A percentile compares a stretch with the other conserved stretches of the same genome.
Conservation (phyloP, 2,113 vertebrate species). For the Probosciger aterrimus region DNA sequence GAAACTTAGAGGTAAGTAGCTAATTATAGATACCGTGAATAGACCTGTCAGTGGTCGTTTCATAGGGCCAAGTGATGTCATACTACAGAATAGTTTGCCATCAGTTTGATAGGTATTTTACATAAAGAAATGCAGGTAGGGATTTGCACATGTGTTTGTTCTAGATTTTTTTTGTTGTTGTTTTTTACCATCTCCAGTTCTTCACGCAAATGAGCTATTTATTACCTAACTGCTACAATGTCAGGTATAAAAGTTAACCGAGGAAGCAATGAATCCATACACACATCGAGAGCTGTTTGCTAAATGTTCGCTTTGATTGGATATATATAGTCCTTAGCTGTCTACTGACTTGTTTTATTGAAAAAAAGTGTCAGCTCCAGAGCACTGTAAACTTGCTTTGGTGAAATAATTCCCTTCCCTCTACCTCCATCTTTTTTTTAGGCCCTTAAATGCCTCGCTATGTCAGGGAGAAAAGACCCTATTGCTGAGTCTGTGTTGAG, state of each 20-base stretch:
- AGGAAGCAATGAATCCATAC: background rate
- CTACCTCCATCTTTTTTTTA: background rate
- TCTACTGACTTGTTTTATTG: background rate
- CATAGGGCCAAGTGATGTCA: background rate
- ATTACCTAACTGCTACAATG: constrained; percentile 38
- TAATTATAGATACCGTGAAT: constrained; percentile 34
- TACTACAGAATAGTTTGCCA: constrained; percentile 18
- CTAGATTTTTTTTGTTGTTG: background rate
- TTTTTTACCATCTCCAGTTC: background rate
- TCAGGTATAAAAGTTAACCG: constrained; percentile 44
- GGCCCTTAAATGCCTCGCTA: background rate
- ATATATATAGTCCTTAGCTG: background rate
- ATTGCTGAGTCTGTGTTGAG: background rate
- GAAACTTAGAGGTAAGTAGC: constrained; percentile 35
- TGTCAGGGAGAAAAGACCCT: background rate
- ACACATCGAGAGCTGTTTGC: background rate
- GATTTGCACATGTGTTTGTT: background rate
- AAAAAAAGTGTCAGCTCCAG: background rate
- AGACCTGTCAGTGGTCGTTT: background rate
- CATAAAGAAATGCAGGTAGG: background rate
- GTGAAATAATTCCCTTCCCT: background rate
- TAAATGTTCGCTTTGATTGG: background rate
- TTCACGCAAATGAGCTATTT: background rate
- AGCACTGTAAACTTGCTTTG: background rate
- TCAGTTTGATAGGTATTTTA: background rate